Base-by-base conservation (phyloP, 2,797 vertebrate genomes). In the Furcifer pardalis region DNA sequence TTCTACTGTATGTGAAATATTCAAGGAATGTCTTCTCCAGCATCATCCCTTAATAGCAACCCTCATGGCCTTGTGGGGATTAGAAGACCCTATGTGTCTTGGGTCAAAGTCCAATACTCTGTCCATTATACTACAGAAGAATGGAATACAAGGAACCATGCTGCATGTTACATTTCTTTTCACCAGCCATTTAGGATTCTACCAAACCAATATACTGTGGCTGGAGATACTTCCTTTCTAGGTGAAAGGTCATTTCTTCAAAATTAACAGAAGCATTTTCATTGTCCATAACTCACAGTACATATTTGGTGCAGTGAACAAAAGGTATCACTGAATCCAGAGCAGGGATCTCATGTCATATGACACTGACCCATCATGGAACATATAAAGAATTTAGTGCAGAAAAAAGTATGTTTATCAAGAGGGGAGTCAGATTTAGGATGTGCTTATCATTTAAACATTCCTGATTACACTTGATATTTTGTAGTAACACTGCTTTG, bases 381-480 rank as follows among this genome's bases (percentile, higher is more conserved):
- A 27, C 0, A 40, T 37, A 72, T 46, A 72, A 13, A 7, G 59
- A 52, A 1, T 35, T 15, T 40, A 23, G 27, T 37, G 74, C 23
- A 66, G 65, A 80, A 75, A 75, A 56, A 7, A 37, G 65, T 19
- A n/a, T 56, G 52, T 71, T 40, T 40, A 32, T 76, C 32, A 30
- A 10, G 68, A 37, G 6, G 3, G 21, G 9, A 40, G 12, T 63
- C 65, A 88, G 82, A 88, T 90, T 79, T 79, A 91, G 52, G 65
- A 77, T 79, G 74, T 2, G 49, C 44, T 69, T 56, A 2, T 30
- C 87, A 76, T 83, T 91, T 84, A 59, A 81, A 74, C 13, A 46
- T 90, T 75, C 81, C 10, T 81, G 7, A 63, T 72, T 21, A 32
- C 44, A 37, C 83, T 78, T 89, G 89, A 86, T 78, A 79, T 65